Evolutionary conservation across 2,797 vertebrate genomes (phyloP).

Genomic region (Triplophysa yarkandensis): DNA sequence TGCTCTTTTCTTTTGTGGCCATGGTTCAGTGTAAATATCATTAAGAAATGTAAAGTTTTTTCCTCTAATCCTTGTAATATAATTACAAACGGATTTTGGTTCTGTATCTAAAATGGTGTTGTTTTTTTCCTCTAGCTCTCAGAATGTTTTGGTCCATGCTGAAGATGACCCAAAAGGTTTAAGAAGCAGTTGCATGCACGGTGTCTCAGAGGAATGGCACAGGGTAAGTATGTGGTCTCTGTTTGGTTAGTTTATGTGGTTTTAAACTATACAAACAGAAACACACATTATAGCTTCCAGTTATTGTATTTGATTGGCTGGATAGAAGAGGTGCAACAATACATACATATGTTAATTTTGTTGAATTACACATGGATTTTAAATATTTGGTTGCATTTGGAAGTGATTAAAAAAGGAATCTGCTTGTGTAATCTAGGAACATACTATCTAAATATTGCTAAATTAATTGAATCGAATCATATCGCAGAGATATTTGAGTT

Average conservation of each 20-base stretch:
- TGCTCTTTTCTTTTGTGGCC: constrained; percentile 48
- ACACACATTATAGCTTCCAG: not conserved
- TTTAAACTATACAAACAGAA: not conserved
- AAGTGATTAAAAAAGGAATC: too few relatives aligned
- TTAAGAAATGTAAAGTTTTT: constrained; percentile 47
- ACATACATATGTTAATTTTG: too few relatives aligned
- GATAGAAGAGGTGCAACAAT: too few relatives aligned
- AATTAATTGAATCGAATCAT: too few relatives aligned
- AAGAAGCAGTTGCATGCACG: not conserved
- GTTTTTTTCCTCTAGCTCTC: not conserved
- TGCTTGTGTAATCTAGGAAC: too few relatives aligned
- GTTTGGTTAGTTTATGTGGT: not conserved
- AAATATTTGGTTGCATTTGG: too few relatives aligned
- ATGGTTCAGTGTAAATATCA: constrained; percentile 53
- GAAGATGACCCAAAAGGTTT: not conserved
- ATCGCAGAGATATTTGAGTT: too few relatives aligned
- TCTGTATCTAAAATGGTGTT: constrained; percentile 25
- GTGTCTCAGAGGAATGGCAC: constrained; percentile 5
- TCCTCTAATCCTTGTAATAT: constrained; percentile 37
- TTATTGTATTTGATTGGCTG: not conserved
- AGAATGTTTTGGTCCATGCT: not conserved
- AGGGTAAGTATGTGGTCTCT: constrained; percentile 21
- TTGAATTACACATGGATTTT: too few relatives aligned
- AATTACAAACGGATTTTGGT: constrained; percentile 59
- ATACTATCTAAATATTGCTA: too few relatives aligned